Evolutionary conservation across 2,113 vertebrate genomes (phyloP).

Genomic region (Cygnus buccinator): DNA sequence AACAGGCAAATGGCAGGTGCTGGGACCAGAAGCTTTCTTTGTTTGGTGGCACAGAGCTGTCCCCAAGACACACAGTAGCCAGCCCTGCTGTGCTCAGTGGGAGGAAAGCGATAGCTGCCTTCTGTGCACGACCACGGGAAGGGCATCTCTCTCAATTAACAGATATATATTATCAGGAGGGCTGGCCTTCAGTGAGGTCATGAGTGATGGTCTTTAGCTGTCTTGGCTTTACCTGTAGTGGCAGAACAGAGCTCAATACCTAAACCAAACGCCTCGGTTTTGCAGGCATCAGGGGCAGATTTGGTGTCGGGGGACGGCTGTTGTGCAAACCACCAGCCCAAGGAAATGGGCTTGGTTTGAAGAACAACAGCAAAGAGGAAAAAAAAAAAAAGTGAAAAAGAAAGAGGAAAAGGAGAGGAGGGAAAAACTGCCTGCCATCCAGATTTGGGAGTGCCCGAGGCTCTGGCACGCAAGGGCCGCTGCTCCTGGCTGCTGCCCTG

Average conservation of each 20-base stretch:
- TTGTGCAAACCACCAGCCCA: accelerated
- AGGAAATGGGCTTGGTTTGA: neutral
- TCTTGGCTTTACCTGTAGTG: neutral
- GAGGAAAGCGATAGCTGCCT: neutral
- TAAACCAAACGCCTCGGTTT: neutral
- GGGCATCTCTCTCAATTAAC: neutral
- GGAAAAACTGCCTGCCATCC: neutral
- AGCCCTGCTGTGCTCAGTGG: neutral
- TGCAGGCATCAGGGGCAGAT: neutral
- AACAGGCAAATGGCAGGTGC: neutral
- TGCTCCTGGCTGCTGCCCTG: neutral
- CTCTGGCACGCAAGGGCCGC: neutral
- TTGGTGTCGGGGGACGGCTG: neutral
- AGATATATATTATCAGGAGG: too few species aligned
- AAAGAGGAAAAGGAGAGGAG: neutral
- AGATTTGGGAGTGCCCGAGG: accelerated
- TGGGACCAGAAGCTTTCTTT: neutral
- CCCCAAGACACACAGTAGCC: neutral
- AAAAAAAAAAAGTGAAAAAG: neutral
- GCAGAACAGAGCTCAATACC: neutral
- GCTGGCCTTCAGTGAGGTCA: neutral
- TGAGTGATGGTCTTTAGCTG: neutral
- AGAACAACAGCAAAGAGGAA: neutral
- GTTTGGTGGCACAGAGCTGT: neutral
- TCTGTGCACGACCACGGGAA: accelerated